phyloP scores from a whole-genome alignment of 2,888 invertebrate species.

The Limenitis camilla region DNA sequence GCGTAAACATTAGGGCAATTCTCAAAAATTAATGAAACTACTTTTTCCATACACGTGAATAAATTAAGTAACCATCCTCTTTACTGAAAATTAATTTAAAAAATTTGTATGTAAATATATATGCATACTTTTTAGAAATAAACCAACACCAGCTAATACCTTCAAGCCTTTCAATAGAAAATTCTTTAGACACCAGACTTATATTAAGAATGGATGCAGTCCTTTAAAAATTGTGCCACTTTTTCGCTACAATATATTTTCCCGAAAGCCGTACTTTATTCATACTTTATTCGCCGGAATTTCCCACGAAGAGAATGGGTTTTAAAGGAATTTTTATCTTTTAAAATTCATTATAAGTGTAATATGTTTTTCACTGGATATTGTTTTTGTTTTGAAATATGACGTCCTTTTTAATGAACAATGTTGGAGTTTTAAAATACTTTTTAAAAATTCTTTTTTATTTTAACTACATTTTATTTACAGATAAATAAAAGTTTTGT shows the following conservation, averaged over 20 bases:
- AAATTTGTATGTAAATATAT: not conserved
- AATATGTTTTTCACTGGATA: not conserved
- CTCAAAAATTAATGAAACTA: no score
- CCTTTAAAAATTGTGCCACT: slow-evolving; percentile 18
- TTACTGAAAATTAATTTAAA: no score
- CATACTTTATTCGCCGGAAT: slow-evolving; percentile 9
- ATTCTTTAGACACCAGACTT: slow-evolving; percentile 15
- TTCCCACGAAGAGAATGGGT: not conserved
- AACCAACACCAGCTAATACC: slow-evolving; percentile 7
- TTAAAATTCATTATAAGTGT: not conserved
- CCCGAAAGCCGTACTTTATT: slow-evolving; percentile 11
- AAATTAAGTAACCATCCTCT: no score
- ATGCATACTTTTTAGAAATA: not conserved
- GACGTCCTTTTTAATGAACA: no score
- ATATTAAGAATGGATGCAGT: slow-evolving; percentile 13
- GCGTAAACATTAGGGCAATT: no score
- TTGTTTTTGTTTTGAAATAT: not conserved
- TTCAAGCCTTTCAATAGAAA: slow-evolving; percentile 16
- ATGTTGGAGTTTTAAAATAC: no score
- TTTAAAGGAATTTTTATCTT: not conserved
- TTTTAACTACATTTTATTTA: no score
- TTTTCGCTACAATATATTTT: slow-evolving; percentile 14
- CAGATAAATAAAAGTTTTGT: no score
- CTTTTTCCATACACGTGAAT: no score
- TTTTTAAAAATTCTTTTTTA: no score